phyloP scores from a whole-genome alignment of 2,888 invertebrate species.

The Erebia palarica region DNA sequence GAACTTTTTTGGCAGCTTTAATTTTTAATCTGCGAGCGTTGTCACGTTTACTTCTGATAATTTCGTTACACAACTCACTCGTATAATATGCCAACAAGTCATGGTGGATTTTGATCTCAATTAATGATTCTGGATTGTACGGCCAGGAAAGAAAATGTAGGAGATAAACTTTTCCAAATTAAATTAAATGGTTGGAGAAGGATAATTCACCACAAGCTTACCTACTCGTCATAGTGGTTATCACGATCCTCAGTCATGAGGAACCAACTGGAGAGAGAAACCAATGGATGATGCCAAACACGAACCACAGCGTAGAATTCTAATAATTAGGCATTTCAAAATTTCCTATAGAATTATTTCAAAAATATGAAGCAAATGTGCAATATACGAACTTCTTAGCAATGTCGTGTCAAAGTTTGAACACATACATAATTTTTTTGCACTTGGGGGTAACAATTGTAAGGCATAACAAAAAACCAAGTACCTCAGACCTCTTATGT shows the following conservation, averaged over 20 bases:
- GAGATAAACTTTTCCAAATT: not conserved
- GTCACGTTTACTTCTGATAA: constrained; percentile 2
- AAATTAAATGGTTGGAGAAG: not conserved
- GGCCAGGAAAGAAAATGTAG: not conserved
- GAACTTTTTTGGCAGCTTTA: constrained; percentile 57
- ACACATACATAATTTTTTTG: constrained; percentile 32
- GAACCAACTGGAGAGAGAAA: no score
- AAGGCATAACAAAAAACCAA: constrained; percentile 63
- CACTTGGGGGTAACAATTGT: constrained; percentile 63
- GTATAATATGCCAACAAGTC: not conserved
- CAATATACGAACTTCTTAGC: not conserved
- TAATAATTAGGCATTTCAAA: no score
- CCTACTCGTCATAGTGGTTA: no score
- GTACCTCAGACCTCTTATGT: constrained; percentile 73
- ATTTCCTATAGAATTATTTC: not conserved
- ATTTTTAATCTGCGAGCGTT: constrained; percentile 55
- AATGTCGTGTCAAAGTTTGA: constrained; percentile 1
- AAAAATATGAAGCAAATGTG: not conserved
- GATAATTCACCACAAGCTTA: no score
- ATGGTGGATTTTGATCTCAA: not conserved
- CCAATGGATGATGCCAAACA: no score
- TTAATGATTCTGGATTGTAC: not conserved
- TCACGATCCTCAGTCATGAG: no score
- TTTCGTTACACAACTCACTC: not conserved
- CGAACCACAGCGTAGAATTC: no score